Percentiles rank a stretch among this genome's conserved stretches.
Evolutionary conservation across 2,888 invertebrate species (phyloP).

Genomic region (Stenchaetothrips biformis): DNA sequence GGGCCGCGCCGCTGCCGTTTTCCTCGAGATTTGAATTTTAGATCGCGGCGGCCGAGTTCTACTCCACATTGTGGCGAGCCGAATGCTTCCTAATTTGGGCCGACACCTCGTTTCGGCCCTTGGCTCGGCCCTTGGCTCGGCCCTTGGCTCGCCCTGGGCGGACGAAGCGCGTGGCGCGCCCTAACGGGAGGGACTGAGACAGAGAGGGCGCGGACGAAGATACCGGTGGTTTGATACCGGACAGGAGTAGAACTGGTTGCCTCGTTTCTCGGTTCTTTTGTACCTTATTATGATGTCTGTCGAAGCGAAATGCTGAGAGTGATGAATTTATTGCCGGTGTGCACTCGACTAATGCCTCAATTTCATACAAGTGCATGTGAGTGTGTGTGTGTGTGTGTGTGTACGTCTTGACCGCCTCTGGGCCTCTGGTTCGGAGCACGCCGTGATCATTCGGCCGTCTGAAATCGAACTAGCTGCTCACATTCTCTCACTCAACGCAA

Average conservation of each 20-base stretch:
- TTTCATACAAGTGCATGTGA: not conserved
- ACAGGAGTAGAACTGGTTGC: conserved; percentile 12
- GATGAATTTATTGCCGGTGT: conserved; percentile 19
- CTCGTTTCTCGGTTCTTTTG: conserved; percentile 16
- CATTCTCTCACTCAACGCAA: no score
- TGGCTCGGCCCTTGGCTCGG: not conserved
- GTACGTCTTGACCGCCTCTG: not conserved
- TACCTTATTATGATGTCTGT: conserved; percentile 24
- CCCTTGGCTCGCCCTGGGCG: not conserved
- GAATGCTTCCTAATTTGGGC: no score
- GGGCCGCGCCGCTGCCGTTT: no score
- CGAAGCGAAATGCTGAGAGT: not conserved
- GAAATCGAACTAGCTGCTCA: no score
- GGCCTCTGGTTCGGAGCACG: not conserved
- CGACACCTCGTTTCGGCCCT: not conserved
- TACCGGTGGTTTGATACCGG: not conserved
- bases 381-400: conserved; percentile 17
- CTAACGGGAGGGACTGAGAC: not conserved
- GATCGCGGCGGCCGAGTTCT: no score
- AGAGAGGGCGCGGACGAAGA: not conserved
- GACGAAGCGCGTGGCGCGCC: not conserved
- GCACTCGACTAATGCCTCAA: conserved; percentile 2
- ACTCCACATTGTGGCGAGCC: no score
- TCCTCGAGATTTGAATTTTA: no score
- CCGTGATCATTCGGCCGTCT: no score